Conservation (phyloP, 2,797 vertebrate genomes). For the Hapalemur alaotrensis region DNA sequence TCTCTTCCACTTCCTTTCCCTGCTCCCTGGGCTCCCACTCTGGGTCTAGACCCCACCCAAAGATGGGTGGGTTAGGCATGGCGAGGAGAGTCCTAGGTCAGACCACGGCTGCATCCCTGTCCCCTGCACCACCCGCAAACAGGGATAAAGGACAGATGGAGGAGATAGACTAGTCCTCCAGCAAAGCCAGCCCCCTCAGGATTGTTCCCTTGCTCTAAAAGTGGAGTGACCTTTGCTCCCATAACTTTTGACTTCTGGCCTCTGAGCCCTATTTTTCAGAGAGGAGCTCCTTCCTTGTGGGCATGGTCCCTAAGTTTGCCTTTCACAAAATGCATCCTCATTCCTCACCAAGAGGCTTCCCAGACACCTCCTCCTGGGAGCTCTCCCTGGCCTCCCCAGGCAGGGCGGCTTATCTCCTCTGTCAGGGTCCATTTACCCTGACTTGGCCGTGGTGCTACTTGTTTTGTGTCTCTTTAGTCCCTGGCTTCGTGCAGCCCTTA, state of each 20-base stretch:
- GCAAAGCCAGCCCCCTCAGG: background rate
- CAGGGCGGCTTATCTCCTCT: background rate
- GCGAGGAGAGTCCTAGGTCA: background rate
- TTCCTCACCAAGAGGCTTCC: background rate
- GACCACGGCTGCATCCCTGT: background rate
- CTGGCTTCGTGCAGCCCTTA: background rate
- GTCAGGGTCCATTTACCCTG: background rate
- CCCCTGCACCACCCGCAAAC: too few relatives aligned
- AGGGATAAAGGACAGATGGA: background rate
- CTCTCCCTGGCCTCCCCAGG: background rate
- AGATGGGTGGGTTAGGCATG: background rate
- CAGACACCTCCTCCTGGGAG: conserved; percentile 24
- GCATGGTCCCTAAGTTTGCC: background rate
- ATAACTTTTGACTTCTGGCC: conserved; percentile 23
- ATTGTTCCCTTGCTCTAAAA: background rate
- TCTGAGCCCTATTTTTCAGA: background rate
- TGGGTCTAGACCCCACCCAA: background rate
- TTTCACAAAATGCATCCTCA: background rate
- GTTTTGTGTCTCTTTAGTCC: background rate
- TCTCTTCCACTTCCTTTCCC: background rate
- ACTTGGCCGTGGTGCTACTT: background rate
- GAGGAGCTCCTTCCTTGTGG: background rate
- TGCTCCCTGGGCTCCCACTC: background rate
- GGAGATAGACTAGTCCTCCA: background rate
- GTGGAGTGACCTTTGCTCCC: background rate